Base-by-base conservation (phyloP, 1,140 invertebrate species). In the Drosophila biarmipes region DNA sequence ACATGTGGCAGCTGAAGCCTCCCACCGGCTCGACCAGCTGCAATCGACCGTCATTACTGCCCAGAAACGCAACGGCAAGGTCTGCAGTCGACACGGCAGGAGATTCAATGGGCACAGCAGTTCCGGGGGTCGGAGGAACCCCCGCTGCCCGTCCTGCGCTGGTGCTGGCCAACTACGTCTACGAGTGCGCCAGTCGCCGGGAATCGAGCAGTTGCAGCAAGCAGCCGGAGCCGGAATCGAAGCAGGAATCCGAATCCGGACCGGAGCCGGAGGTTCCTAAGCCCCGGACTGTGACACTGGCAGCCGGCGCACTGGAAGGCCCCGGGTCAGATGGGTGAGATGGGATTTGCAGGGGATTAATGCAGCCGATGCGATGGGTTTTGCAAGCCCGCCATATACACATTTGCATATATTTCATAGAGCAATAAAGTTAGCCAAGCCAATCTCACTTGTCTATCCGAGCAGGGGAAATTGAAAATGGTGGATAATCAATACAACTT, bases 1-100 rank as follows among this genome's bases (percentile, higher is more conserved):
- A 78, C 69, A 78, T 81, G 73, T 86, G 81, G 81, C 69, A 77
- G 38, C 31, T n/a, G 31, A 40, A 37, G 45, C 15, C 8, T 1
- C 49, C 51, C 46, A 51, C 56, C 3, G 17, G 38, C 35, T 38
- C 35, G 27, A 46, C 17, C 46, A 68, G 59, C 64, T 87, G 81
- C 59, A 54, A 56, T 35, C 56, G 57, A 35, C 61, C 54, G 35
- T 54, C 61, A 42, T 54, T 54, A 52, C 15, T 48, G 56, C 37
- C 42, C 17, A 21, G 63, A 11, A 21, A 57, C 40, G 40, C 15
- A 54, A 27, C 37, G 14, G 15, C 57, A 59, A 35, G 38, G 53
- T 48, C 52, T 48, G 40, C 53, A 21, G 37, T 43, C 24, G n/a
- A 42, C 21, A 34, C 12, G 5, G 56, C 48, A 62, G 53, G 43